A percentile compares a stretch with the other conserved stretches of the same genome.
phyloP scores from a whole-genome alignment of 92 coral and sea anemone genomes.

The Umimayanthus kanabou region DNA sequence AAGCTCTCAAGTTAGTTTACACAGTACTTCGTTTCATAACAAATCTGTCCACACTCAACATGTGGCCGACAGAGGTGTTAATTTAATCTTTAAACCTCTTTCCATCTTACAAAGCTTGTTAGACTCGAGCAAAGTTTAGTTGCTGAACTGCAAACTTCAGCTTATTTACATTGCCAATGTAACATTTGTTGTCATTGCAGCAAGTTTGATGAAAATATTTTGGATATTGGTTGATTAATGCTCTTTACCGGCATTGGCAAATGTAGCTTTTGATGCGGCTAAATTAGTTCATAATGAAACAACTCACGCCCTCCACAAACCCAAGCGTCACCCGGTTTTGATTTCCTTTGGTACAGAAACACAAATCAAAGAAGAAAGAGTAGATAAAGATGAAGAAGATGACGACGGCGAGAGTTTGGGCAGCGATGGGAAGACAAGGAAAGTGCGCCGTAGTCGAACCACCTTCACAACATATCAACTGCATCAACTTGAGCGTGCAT shows the following conservation, averaged over 20 bases:
- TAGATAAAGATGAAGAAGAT: conserved; percentile 48
- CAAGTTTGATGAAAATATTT: background rate
- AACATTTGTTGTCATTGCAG: background rate
- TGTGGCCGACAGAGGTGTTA: conserved; percentile 62
- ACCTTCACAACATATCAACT: conserved; percentile 96
- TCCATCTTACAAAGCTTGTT: conserved; percentile 18
- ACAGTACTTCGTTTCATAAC: conserved; percentile 56
- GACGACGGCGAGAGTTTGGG: conserved; percentile 51
- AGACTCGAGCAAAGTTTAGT: conserved; percentile 14
- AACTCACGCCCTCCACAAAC: conserved; percentile 13
- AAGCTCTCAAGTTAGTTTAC: conserved; percentile 65
- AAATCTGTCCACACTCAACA: conserved; percentile 49
- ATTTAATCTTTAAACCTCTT: conserved; percentile 58
- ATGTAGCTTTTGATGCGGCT: background rate
- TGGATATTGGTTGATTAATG: conserved; percentile 5
- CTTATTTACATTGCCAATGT: background rate
- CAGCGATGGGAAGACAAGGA: conserved; percentile 79
- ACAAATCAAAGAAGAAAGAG: conserved; percentile 40
- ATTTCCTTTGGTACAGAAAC: conserved; percentile 27
- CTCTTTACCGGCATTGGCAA: background rate
- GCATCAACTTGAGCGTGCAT: conserved; percentile 94
- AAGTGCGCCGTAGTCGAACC: conserved; percentile 93
- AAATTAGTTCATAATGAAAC: conserved; percentile 19
- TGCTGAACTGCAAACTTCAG: background rate
- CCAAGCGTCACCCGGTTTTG: background rate